Evolutionary conservation across 2,113 vertebrate genomes (phyloP).

Genomic region (Dicaeum eximium): DNA sequence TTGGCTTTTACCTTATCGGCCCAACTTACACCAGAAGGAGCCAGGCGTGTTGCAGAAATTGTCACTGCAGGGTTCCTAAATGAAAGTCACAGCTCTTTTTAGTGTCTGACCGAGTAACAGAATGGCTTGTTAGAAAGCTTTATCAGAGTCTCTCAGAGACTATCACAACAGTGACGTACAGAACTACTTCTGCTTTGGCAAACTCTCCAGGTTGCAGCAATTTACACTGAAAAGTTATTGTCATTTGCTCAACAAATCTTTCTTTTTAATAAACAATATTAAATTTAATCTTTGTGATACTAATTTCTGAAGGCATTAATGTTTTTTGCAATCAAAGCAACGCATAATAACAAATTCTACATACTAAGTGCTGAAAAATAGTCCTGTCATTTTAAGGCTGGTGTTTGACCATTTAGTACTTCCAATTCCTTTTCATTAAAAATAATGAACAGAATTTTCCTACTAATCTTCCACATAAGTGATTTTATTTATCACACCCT

Average conservation of each 20-base stretch:
- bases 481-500: neutral
- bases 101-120: neutral
- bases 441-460: neutral
- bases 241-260: neutral
- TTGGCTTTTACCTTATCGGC: slow-evolving; percentile 93
- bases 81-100: neutral
- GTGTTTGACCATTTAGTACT: neutral
- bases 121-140: neutral
- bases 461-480: neutral
- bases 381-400: neutral
- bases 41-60: slow-evolving; percentile 78
- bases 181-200: neutral
- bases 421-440: neutral
- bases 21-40: slow-evolving; percentile 90
- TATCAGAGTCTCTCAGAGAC: neutral
- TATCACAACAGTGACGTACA: fast-evolving
- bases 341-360: neutral
- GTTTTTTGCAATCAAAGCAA: neutral
- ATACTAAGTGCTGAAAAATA: neutral
- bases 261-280: neutral
- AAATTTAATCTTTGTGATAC: neutral
- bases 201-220: neutral
- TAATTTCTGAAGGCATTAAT: neutral
- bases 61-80: slow-evolving; percentile 80
- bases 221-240: neutral